Percentiles rank a stretch among this genome's conserved stretches.
Evolutionary conservation across 2,888 invertebrate genomes (phyloP).

Genomic region (Agrilus cyanescens): DNA sequence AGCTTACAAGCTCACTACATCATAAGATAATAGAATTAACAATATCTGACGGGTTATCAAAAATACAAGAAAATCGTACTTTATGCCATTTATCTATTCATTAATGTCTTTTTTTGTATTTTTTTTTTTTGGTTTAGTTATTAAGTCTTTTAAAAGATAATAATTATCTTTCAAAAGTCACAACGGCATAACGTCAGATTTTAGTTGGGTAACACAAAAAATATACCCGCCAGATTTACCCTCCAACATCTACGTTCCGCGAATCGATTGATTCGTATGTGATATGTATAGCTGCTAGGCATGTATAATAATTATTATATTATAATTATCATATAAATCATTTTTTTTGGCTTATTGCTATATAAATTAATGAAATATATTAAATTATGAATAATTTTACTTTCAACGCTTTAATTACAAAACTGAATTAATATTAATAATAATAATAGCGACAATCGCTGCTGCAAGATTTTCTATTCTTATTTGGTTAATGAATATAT

Average conservation of each 20-base stretch:
- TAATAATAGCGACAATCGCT: not conserved
- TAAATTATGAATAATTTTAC: slow-evolving; percentile 17
- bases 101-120: too few relatives aligned
- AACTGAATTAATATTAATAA: slow-evolving; percentile 13
- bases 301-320: not conserved
- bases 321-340: not conserved
- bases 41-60: too few relatives aligned
- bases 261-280: slow-evolving; percentile 3
- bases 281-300: not conserved
- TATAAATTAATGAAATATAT: slow-evolving; percentile 25
- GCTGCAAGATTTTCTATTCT: not conserved
- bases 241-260: not conserved
- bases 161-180: too few relatives aligned
- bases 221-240: too few relatives aligned
- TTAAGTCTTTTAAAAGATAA: too few relatives aligned
- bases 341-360: slow-evolving; percentile 34
- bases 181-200: too few relatives aligned
- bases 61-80: too few relatives aligned
- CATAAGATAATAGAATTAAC: slow-evolving; percentile 5
- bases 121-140: too few relatives aligned
- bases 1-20: slow-evolving; percentile 21
- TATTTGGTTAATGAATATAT: slow-evolving; percentile 7
- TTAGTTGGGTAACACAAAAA: too few relatives aligned
- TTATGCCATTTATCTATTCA: too few relatives aligned
- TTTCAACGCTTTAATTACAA: slow-evolving; percentile 18